Percentiles rank a stretch among this genome's conserved stretches.
Evolutionary conservation across 2,888 invertebrate species (phyloP).

Genomic region (Serrognathus titanus): DNA sequence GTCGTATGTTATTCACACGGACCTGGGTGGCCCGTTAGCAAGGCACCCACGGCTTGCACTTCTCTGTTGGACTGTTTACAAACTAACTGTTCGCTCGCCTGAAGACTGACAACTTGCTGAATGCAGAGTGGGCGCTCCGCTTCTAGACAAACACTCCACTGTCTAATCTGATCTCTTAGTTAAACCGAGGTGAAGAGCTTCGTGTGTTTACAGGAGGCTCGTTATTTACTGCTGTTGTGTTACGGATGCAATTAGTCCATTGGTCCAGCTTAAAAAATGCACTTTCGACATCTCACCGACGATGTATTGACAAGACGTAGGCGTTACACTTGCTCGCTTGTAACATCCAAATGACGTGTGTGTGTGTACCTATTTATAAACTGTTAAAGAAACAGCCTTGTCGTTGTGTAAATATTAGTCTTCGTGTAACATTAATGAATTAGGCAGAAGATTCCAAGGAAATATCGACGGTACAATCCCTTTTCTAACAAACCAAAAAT

Average conservation of each 20-base stretch:
- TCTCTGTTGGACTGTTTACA: slow-evolving; percentile 23
- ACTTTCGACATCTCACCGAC: background rate
- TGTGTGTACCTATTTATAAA: too few species aligned
- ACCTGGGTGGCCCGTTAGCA: slow-evolving; percentile 22
- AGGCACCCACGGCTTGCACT: slow-evolving; percentile 20
- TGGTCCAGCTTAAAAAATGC: background rate
- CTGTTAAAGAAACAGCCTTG: too few species aligned
- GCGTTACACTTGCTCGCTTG: too few species aligned
- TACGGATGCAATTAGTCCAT: slow-evolving; percentile 11
- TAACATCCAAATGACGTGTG: too few species aligned
- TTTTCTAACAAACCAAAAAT: too few species aligned
- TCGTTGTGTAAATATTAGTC: too few species aligned
- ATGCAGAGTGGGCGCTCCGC: slow-evolving; percentile 26
- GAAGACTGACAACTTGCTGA: slow-evolving; percentile 27
- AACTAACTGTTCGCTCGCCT: slow-evolving; percentile 22
- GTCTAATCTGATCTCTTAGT: slow-evolving; percentile 33
- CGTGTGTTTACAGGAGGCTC: slow-evolving; percentile 5
- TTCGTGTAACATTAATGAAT: too few species aligned
- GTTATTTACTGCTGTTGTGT: slow-evolving; percentile 6
- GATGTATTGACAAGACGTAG: too few species aligned
- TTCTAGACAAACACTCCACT: slow-evolving; percentile 32
- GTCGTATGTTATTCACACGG: slow-evolving; percentile 20
- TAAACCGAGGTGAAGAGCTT: slow-evolving; percentile 19
- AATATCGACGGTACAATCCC: too few species aligned
- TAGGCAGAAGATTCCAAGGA: too few species aligned